Evolutionary conservation across 1,140 invertebrate species (phyloP).

Genomic region (Neodiprion lecontei): DNA sequence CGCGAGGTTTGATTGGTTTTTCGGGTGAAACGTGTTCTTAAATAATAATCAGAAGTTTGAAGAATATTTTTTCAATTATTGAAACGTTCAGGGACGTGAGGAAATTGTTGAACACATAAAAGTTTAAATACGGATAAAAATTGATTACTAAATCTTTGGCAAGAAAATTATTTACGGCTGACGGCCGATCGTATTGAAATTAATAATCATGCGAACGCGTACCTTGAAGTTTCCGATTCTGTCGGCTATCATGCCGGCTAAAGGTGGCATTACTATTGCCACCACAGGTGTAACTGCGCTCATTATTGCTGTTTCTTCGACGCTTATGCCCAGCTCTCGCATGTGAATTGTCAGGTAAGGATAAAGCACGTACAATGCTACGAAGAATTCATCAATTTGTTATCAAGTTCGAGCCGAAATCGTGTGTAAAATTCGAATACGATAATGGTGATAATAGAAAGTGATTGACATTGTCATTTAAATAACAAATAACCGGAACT

Average conservation of each 20-base stretch:
- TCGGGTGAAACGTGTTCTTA: no score
- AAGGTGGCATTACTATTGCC: constrained; percentile 78
- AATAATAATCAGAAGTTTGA: no score
- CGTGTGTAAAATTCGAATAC: neutral
- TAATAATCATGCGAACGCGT: constrained; percentile 22
- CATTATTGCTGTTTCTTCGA: constrained; percentile 87
- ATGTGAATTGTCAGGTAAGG: constrained; percentile 88
- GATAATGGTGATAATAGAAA: neutral
- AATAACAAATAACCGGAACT: no score
- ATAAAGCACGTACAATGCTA: constrained; percentile 78
- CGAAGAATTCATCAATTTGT: constrained; percentile 39
- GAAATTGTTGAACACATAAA: no score
- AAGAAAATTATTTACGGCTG: no score
- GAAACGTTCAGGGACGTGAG: no score
- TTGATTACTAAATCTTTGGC: no score
- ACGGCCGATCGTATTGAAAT: neutral
- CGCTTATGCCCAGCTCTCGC: constrained; percentile 81
- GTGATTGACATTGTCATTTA: neutral
- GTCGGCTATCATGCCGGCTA: constrained; percentile 79
- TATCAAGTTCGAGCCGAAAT: constrained; percentile 20
- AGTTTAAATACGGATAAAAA: no score
- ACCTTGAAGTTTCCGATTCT: constrained; percentile 84
- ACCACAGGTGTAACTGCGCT: constrained; percentile 81
- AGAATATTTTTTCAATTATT: no score
- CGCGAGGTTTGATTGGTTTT: no score